Base-by-base conservation (phyloP, 2,888 invertebrate species). In the Drosophila subquinaria region DNA sequence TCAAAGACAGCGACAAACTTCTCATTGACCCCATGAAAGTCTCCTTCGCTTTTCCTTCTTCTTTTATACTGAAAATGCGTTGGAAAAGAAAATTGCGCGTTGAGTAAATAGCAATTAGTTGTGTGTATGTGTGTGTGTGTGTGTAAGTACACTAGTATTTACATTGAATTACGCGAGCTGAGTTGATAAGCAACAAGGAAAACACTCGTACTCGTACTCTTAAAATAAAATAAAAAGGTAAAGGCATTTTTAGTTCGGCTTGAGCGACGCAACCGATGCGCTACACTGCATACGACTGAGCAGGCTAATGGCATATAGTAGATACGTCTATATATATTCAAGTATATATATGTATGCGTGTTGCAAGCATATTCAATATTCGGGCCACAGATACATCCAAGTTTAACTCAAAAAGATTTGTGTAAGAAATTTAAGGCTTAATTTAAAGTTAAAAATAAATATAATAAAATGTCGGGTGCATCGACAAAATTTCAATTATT, bases 1-100 rank as follows among this genome's bases (percentile, higher is more conserved):
- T 33, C 17, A 30, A 65, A 62, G 56, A 57, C 33, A 17, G 20
- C 35, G 30, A 35, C 50, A 38, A 59, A 42, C 59, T 59, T 11
- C 56, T 53, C 61, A 36, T n/a, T 60, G 64, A 71, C 63, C 64
- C 63, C 55, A 36, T 38, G 27, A 35, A 51, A 59, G 42, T 64
- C 23, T 51, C 38, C 35, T 30, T 51, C 36, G 36, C 17, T 15
- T 45, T 40, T 51, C 27, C 27, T 42, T 20, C 20, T 42, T 52
- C 33, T 42, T 52, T 61, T 51, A 40, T 42, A 68, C 53, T 50
- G 60, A 64, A 79, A 79, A 67, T 69, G 76, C 81, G 83, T 75
- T 73, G 75, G 73, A 77, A 88, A 77, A 76, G 83, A 88, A 86
- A 86, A 88, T 88, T 88, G 84, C 81, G 88, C 74, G 59, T 70